These are phyloP conservation scores for Pogonomyrmex californicus DNA, from an alignment of 1,140 invertebrate species.

Conservation along the genomic window DNA sequence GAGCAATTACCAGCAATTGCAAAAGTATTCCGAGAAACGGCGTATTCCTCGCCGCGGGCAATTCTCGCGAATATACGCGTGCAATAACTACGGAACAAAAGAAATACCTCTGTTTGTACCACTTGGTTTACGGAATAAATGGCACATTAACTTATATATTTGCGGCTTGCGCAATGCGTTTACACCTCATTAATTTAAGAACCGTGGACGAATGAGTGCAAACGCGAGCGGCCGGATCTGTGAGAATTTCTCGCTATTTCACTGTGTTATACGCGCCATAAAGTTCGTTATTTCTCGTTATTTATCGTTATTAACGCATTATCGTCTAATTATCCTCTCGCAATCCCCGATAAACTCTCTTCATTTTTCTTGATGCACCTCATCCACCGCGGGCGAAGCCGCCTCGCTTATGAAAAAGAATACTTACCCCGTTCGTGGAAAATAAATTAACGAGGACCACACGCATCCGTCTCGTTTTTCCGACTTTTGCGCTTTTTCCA, in stretches of 20 bases:
- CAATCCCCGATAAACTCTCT: background rate
- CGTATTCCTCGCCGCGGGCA: constrained; percentile 32
- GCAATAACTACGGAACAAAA: constrained; percentile 26
- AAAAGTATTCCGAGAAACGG: constrained; percentile 37
- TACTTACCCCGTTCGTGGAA: background rate
- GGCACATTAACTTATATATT: constrained; percentile 27
- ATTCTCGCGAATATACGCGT: background rate
- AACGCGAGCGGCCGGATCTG: background rate
- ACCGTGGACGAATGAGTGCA: constrained; percentile 16
- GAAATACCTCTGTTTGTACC: constrained; percentile 35
- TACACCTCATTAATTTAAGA: constrained; percentile 49
- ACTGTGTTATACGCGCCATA: background rate
- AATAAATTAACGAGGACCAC: background rate
- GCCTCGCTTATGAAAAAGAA: background rate
- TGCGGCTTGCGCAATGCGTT: constrained; percentile 41
- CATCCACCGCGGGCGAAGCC: too few relatives aligned
- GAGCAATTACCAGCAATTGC: constrained; percentile 35
- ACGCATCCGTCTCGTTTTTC: background rate
- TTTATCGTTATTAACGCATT: constrained; percentile 30
- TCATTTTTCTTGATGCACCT: background rate
- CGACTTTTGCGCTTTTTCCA: background rate
- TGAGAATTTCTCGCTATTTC: background rate
- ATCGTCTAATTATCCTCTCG: constrained; percentile 45
- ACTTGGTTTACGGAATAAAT: constrained; percentile 16
- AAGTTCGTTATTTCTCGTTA: background rate